Base-by-base conservation (phyloP, 2,888 invertebrate species). In the Hyalella azteca region DNA sequence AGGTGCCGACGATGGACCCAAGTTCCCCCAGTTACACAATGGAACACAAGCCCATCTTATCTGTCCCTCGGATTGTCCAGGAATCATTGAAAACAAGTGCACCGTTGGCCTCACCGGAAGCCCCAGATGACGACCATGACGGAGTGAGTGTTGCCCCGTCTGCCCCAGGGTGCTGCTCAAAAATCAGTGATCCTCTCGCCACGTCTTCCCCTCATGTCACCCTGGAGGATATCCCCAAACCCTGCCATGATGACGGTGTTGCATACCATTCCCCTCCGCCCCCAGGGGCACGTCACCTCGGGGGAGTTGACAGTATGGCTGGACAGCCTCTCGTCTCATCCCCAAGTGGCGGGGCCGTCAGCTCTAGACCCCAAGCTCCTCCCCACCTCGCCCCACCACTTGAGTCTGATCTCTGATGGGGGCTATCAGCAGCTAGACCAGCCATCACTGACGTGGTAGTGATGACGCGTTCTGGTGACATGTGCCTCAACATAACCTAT, bases 341-440 rank as follows among this genome's bases (percentile, higher is more conserved):
- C 3, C 77, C 3, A 9, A 29, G 29, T 3, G 26, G 15, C 29
- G 13, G 26, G 13, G 4, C 22, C 54, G 29, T 5, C 41, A 75
- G 32, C 22, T 76, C 76, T 11, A 66, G 66, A 66, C 19, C 39
- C 5, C 22, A 26, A 5, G 45, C n/a, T 19, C 49, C 66, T 11
- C 41, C 39, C 49, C 29, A 66, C 66, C 11, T 76, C 2, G 82
- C 82, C 9, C 81, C 84, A 19, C 82, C 82, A 9, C 48, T 84
- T 15, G 84, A 84, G 66, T 84, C 84, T 26, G 84, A 82, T 45
- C 78, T 84, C 50, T 84, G 81, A 84, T 36, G 48, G n/a, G 15
- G 54, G 48, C 11, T 48, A 48, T 48, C 48, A n/a, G n/a, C n/a
- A n/a, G n/a, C n/a, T n/a, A n/a, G n/a, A n/a, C n/a, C n/a, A n/a